Conservation (phyloP, 2,797 vertebrate species). For the Dendrocincla fuliginosa region DNA sequence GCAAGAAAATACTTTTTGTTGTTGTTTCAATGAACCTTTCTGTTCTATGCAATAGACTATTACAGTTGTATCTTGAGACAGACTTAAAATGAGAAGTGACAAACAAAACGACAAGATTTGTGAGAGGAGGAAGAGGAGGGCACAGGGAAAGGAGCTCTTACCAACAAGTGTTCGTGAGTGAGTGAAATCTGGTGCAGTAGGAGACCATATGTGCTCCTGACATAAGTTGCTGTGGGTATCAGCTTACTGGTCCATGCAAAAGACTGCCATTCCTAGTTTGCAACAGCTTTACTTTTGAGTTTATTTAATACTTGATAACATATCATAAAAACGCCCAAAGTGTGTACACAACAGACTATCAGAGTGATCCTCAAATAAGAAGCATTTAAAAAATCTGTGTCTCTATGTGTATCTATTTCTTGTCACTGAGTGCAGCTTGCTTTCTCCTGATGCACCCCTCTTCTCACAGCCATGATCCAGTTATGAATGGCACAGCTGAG, state of each 20-base stretch:
- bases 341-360: not conserved
- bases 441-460: not conserved
- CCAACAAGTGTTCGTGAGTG: not conserved
- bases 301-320: not conserved
- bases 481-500: not conserved
- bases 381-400: not conserved
- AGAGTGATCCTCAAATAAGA: not conserved
- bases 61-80: not conserved
- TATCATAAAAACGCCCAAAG: not conserved
- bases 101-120: not conserved
- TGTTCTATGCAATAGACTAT: not conserved
- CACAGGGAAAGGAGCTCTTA: not conserved
- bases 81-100: not conserved
- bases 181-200: not conserved
- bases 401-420: not conserved
- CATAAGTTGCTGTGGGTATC: not conserved
- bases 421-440: not conserved
- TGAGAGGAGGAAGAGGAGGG: not conserved
- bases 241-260: not conserved
- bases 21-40: not conserved
- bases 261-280: not conserved
- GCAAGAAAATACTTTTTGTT: not conserved
- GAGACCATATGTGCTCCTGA: conserved; percentile 7
- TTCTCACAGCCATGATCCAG: not conserved
- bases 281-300: not conserved